These are phyloP conservation scores for Podarcis muralis DNA, from an alignment of 2,113 vertebrate genomes.

Conservation along the genomic window DNA sequence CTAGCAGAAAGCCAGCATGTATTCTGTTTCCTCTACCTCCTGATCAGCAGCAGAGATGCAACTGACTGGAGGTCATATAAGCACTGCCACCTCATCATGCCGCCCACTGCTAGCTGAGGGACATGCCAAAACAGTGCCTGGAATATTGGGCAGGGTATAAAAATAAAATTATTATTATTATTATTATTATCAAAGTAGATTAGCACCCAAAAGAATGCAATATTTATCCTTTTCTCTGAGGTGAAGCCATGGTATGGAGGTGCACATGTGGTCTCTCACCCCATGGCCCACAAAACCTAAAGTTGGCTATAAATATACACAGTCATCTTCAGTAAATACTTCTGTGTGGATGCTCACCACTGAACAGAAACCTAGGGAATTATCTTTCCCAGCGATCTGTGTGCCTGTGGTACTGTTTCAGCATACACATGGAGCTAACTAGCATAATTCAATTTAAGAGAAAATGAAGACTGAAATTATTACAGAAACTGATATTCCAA, in stretches of 20 bases:
- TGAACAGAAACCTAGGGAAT: background rate
- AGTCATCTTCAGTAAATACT: background rate
- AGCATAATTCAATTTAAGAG: too few relatives aligned
- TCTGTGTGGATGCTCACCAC: background rate
- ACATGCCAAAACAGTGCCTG: background rate
- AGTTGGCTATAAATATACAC: background rate
- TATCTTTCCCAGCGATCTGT: too few relatives aligned
- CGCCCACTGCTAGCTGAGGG: background rate
- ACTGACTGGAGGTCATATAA: too few relatives aligned
- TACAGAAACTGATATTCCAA: too few relatives aligned
- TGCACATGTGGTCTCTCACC: background rate
- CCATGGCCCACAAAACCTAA: background rate
- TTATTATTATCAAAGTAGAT: background rate
- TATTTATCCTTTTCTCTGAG: background rate
- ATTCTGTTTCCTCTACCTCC: background rate
- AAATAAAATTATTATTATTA: too few relatives aligned
- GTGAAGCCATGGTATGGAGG: background rate
- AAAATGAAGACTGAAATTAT: too few relatives aligned
- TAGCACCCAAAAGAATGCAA: background rate
- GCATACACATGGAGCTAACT: too few relatives aligned
- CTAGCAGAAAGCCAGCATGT: background rate
- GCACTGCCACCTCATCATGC: too few relatives aligned
- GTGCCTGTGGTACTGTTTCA: too few relatives aligned
- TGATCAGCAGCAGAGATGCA: too few relatives aligned
- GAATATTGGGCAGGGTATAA: background rate